Evolutionary conservation across 2,113 vertebrate genomes (phyloP), one percentile per base, ranked within the genome.

Genomic region (Mus spicilegus): DNA sequence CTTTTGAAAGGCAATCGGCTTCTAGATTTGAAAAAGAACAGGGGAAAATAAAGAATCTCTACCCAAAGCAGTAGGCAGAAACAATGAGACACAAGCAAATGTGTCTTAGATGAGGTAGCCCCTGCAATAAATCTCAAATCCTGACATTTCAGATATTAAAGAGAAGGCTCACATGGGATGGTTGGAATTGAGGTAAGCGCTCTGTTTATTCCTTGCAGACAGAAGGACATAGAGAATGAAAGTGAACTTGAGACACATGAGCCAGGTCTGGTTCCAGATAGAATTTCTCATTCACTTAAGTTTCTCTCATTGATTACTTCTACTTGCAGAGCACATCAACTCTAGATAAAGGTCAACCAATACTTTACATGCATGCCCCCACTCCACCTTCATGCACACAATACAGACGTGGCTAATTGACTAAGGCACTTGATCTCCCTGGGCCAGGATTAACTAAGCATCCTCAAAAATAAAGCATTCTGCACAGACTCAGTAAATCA

Each of bases 1-100:
- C 94, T 94, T 98, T 93, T 89, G 76, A 93, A 97, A 96, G 95
- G 86, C 61, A 97, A 96, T 95, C 96, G 95, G 77, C 63, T 96
- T 95, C 89, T 81, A 93, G 61, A 84, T 42, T 72, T 42, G 19
- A 30, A 78, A 92, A 78, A 22, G 54, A 19, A 9, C 42, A 65
- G 24, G 91, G 78, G 91, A 10, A 94, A 93, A 93, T 46, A 93
- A 95, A 95, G 94, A 77, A 73, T 67, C 9, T 49, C 77, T 82
- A 61, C 12, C 54, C 39, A 89, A 82, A 92, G 56, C 54, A 65
- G 88, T 46, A 88, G 54, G 11, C 70, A 89, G 89, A 73, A 93
- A 90, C 1, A 16, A 65, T 1, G 51, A 58, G 3, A 28, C 77
- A 36, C 26, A 75, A 94, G 94, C 84, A 8, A 67, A 94, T 36